Percentiles rank a stretch among this genome's conserved stretches.
phyloP scores from a whole-genome alignment of 2,113 vertebrate species.

The Corythornis vintsioides region DNA sequence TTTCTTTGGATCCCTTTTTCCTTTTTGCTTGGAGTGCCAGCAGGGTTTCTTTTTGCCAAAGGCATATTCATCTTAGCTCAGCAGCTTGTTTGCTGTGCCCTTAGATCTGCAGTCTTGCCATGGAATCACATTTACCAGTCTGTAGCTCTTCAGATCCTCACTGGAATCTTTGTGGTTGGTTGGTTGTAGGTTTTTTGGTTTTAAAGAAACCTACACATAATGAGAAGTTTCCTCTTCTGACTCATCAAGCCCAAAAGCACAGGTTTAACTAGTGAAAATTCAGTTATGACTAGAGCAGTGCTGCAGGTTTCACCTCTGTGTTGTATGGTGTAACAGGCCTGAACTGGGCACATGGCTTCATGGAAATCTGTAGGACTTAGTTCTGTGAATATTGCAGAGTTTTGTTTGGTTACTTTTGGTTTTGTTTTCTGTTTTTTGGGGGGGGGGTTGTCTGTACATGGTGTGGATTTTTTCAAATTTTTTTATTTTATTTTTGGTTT shows the following conservation, averaged over 20 bases:
- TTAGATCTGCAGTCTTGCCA: background rate
- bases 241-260: background rate
- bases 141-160: background rate
- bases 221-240: background rate
- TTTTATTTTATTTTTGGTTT: background rate
- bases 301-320: background rate
- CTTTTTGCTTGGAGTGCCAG: background rate
- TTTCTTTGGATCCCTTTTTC: conserved; percentile 14
- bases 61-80: background rate
- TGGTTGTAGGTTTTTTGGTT: no score
- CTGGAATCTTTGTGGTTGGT: background rate
- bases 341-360: background rate
- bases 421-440: no score
- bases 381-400: background rate
- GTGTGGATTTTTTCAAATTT: no score
- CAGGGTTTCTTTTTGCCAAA: background rate
- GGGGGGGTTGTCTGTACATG: no score
- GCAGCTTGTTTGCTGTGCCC: background rate
- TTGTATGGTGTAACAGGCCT: background rate
- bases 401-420: background rate
- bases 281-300: background rate
- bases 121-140: background rate
- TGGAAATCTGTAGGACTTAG: background rate
- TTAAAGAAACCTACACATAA: background rate
- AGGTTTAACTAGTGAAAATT: background rate